phyloP scores from a whole-genome alignment of 2,113 vertebrate genomes.

The Hyperopisus bebe region DNA sequence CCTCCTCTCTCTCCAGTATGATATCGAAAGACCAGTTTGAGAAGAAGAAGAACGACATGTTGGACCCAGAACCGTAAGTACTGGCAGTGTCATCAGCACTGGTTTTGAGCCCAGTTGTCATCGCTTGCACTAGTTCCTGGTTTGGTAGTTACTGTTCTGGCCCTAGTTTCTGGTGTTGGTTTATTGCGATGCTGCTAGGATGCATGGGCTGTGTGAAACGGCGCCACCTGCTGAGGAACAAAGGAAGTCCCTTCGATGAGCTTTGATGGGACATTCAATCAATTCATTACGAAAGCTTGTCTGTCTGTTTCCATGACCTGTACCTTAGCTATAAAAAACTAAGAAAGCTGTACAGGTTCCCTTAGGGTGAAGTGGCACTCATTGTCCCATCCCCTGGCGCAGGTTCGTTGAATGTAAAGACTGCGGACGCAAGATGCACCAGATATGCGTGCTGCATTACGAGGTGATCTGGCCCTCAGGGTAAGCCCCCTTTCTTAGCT shows the following conservation, averaged over 20 bases:
- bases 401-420: conserved; percentile 99
- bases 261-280: not conserved
- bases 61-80: conserved; percentile 97
- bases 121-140: no score
- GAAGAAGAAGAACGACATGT: conserved; percentile 95
- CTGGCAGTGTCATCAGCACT: not conserved
- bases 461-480: conserved; percentile 97
- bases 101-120: not conserved
- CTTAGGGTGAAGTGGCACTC: not conserved
- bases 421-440: conserved; percentile 97
- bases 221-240: conserved; percentile 13
- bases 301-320: not conserved
- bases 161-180: not conserved
- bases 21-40: conserved; percentile 99
- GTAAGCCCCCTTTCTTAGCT: conserved; percentile 54
- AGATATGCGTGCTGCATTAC: conserved; percentile 96
- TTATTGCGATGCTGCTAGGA: conserved; percentile 40
- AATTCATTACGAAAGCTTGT: not conserved
- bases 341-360: not conserved
- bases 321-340: not conserved
- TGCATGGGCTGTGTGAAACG: conserved; percentile 77
- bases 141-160: not conserved
- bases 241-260: not conserved
- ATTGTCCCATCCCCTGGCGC: conserved; percentile 14
- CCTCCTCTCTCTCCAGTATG: conserved; percentile 62